phyloP scores from a whole-genome alignment of 2,797 vertebrate genomes.

The Dendrocincla tyrannina region DNA sequence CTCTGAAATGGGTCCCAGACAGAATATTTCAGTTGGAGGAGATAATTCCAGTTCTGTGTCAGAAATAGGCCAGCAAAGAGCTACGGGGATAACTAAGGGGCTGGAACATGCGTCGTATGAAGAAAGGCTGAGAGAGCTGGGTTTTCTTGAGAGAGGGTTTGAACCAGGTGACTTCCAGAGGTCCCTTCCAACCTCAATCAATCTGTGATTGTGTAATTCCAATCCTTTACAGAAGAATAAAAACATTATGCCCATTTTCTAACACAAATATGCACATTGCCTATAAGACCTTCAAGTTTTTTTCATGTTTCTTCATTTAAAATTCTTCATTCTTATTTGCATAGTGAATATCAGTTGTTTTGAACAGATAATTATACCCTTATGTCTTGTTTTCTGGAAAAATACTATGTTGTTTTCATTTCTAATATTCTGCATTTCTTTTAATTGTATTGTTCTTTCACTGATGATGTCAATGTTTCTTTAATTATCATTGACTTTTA shows the following conservation, averaged over 20 bases:
- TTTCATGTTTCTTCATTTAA: not conserved
- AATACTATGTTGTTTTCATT: not conserved
- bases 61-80: not conserved
- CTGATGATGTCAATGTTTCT: not conserved
- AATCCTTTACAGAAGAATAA: not conserved
- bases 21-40: not conserved
- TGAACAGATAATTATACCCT: not conserved
- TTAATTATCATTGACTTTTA: not conserved
- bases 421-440: not conserved
- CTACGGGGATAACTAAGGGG: not conserved
- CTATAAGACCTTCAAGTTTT: not conserved
- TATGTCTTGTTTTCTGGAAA: not conserved
- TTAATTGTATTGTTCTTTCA: not conserved
- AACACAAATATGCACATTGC: not conserved
- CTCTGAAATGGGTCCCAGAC: not conserved
- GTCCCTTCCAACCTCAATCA: not conserved
- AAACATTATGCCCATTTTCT: not conserved
- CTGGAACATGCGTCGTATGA: rapidly evolving
- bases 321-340: not conserved
- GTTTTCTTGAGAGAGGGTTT: not conserved
- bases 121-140: not conserved
- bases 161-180: not conserved
- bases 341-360: not conserved
- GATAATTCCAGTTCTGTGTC: not conserved
- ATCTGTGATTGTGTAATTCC: not conserved